Base-by-base conservation (phyloP, 2,113 vertebrate species). In the Mesitornis unicolor region DNA sequence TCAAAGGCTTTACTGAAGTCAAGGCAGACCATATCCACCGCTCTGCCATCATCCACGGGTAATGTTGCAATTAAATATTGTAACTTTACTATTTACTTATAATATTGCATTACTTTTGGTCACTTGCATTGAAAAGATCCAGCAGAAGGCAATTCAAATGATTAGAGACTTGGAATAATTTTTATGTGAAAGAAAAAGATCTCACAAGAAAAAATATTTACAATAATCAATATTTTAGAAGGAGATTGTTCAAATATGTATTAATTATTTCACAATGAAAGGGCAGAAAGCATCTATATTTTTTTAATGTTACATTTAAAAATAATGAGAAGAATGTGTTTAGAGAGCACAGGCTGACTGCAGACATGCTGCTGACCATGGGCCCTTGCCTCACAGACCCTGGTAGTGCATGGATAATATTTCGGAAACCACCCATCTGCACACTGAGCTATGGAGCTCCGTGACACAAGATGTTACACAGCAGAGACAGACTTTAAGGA, bases 381-480 rank as follows among this genome's bases (percentile, higher is more conserved):
- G n/a, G 29, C 8, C 16, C 53, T 75, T 69, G 20, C 35, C 21
- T 70, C 4, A 1, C 28, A 42, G 21, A 36, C 57, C 42, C 9
- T 1, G 3, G 31, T 42, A 25, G 26, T 42, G 17, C 10, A 17
- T 18, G 36, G 17, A 36, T 1, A 2, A 36, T 47, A 33, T 4
- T 56, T 68, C 24, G 48, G 60, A 26, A 63, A 36, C 35, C 13
- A 43, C 13, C 13, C 3, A 1, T 28, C 19, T 56, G 28, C 31
- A 38, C 13, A 42, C 26, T 33, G 61, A 60, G 14, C 26, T 42
- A 38, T 59, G 57, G 51, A 61, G 29, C 16, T 38, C 13, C 56
- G 13, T 74, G 31, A 33, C 13, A 43, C 24, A 47, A 73, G 47
- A 48, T 33, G 26, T 26, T 54, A 56, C 31, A 61, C 29, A 48